A percentile compares a stretch with the other conserved stretches of the same genome.
Conservation (phyloP, 2,888 invertebrate species). For the Aphidoletes aphidimyza region DNA sequence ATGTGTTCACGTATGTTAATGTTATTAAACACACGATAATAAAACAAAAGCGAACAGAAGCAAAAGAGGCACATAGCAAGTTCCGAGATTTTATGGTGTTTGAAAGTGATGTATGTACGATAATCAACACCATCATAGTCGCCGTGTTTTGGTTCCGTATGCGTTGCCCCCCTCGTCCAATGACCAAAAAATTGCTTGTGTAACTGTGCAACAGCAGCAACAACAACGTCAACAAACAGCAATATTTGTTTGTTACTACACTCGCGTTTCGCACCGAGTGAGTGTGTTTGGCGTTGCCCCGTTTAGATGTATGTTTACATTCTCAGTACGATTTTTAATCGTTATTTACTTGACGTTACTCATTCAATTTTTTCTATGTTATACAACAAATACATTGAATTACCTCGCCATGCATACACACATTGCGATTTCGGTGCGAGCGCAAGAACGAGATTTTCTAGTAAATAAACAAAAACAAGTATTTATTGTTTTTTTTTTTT, state of each 20-base stretch:
- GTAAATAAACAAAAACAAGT: slow-evolving; percentile 52
- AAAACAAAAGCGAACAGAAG: neutral
- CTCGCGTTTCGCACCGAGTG: too few species aligned
- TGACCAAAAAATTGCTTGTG: neutral
- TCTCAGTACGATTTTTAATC: neutral
- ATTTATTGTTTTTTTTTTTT: slow-evolving; percentile 14
- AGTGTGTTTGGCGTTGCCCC: too few species aligned
- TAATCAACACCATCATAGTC: neutral
- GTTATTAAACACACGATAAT: neutral
- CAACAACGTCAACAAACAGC: too few species aligned
- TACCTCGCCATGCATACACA: slow-evolving; percentile 6
- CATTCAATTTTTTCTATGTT: slow-evolving; percentile 21
- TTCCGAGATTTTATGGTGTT: neutral
- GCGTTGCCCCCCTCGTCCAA: slow-evolving; percentile 18
- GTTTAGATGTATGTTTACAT: neutral
- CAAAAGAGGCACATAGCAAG: slow-evolving; percentile 5
- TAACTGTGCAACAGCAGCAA: too few species aligned
- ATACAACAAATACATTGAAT: neutral
- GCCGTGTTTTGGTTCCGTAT: neutral
- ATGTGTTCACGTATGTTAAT: too few species aligned
- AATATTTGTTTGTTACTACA: too few species aligned
- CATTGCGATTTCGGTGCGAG: neutral
- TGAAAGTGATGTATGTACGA: neutral
- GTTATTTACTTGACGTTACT: neutral
- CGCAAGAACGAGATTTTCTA: slow-evolving; percentile 23